Evolutionary conservation across 2,888 invertebrate genomes (phyloP).

Genomic region (Heliconius charithonia): DNA sequence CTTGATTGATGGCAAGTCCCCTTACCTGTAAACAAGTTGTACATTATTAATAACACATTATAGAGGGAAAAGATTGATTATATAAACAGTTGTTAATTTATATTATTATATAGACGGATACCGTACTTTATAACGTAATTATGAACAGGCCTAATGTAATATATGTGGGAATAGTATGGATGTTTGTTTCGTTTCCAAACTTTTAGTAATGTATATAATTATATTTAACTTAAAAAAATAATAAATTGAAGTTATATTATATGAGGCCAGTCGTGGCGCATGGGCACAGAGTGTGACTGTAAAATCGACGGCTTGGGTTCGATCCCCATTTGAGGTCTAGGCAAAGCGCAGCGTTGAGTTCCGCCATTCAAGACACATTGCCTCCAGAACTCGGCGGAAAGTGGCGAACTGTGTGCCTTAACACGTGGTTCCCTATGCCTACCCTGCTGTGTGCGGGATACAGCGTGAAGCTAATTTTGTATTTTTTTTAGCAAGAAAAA

Average conservation of each 20-base stretch:
- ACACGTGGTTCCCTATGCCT: no score
- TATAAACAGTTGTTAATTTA: constrained; percentile 7
- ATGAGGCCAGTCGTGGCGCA: no score
- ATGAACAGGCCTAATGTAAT: not conserved
- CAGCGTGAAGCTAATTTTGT: no score
- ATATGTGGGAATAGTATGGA: not conserved
- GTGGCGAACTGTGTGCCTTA: no score
- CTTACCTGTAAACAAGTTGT: constrained; percentile 24
- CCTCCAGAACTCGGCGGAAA: no score
- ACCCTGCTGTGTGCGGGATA: no score
- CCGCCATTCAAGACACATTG: no score
- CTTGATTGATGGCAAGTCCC: constrained; percentile 12
- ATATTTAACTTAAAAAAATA: not conserved
- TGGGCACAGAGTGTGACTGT: no score
- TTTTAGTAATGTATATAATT: no score
- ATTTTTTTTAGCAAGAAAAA: not conserved
- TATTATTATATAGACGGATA: constrained; percentile 1
- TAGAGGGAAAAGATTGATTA: constrained; percentile 11
- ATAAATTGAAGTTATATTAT: not conserved
- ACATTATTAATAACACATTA: constrained; percentile 13
- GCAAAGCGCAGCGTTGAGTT: no score
- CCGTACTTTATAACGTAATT: not conserved
- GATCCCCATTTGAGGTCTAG: no score
- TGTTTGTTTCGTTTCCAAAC: not conserved
- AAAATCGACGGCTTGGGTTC: no score